Base-by-base conservation (phyloP, 2,797 vertebrate species). In the Danio albolineatus region DNA sequence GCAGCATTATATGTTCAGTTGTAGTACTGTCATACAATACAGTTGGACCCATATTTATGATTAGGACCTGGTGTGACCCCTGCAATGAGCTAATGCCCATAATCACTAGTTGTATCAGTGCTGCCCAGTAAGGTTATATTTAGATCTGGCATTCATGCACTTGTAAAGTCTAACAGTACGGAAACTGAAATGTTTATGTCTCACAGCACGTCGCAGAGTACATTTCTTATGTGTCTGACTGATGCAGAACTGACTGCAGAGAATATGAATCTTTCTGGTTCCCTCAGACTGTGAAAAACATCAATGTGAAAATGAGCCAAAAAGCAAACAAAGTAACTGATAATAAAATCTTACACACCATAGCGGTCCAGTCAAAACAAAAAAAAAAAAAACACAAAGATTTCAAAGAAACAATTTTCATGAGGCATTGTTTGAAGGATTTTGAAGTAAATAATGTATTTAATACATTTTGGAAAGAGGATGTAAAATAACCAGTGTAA, bases 31-130 rank as follows among this genome's bases (percentile, higher is more conserved):
- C 56, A 56, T 19, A 19, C 54, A 21, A 21, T 10, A 21, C 19
- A 56, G 10, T 13, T 28, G 36, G 21, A 36, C 21, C 21, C 21
- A 57, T 28, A 70, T 70, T 54, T 39, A 39, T 41, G 21, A 14
- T 75, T 10, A 75, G 36, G 12, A 75, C 8, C 17, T 17, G 53
- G 17, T 81, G 81, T 82, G 1, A 59, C 48, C 65, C 38, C 81
- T 77, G 69, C 87, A 85, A 88, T 91, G 89, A 89, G 86, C 80
- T 84, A 83, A 28, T 66, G 53, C 51, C 59, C 71, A 46, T 78
- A 83, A 83, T 76, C 62, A 75, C 72, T 51, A 48, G 43, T 71
- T 46, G 46, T 67, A 53, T 78, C 66, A 66, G 70, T 65, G 46
- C 64, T 43, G 59, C n/a, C 59, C 60, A 38, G 46, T 62, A 56